Conservation (phyloP, 2,888 invertebrate genomes). For the Phengaris arion region DNA sequence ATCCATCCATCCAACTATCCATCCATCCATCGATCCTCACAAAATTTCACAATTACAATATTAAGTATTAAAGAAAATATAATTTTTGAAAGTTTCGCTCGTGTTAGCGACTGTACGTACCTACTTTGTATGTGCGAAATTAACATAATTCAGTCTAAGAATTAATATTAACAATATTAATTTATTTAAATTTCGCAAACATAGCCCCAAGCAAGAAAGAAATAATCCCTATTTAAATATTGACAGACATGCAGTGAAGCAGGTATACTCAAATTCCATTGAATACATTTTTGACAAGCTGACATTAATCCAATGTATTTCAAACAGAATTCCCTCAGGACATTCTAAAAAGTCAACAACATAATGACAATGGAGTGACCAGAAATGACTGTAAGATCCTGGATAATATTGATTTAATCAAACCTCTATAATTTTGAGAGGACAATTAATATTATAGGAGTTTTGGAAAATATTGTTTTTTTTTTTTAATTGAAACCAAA, state of each 20-base stretch:
- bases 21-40: too few relatives aligned
- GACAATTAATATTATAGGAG: slow-evolving; percentile 36
- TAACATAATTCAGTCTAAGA: background rate
- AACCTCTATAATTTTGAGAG: slow-evolving; percentile 73
- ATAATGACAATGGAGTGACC: slow-evolving; percentile 67
- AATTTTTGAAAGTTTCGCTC: too few relatives aligned
- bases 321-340: slow-evolving; percentile 54
- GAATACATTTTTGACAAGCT: slow-evolving; percentile 41
- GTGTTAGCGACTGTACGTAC: too few relatives aligned
- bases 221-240: slow-evolving; percentile 5
- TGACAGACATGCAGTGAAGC: slow-evolving; percentile 6
- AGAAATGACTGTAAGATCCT: slow-evolving; percentile 62
- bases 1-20: too few relatives aligned
- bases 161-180: background rate
- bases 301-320: slow-evolving; percentile 54
- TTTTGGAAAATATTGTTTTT: background rate
- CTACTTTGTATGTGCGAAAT: too few relatives aligned
- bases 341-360: slow-evolving; percentile 65
- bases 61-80: too few relatives aligned
- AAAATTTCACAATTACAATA: too few relatives aligned
- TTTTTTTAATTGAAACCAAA: background rate
- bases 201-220: background rate
- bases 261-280: slow-evolving; percentile 31
- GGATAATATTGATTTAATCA: slow-evolving; percentile 78
- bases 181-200: background rate